Evolutionary conservation across 2,888 invertebrate genomes (phyloP), one percentile per base, ranked within the genome.

Genomic region (Lamellibrachia satsuma): DNA sequence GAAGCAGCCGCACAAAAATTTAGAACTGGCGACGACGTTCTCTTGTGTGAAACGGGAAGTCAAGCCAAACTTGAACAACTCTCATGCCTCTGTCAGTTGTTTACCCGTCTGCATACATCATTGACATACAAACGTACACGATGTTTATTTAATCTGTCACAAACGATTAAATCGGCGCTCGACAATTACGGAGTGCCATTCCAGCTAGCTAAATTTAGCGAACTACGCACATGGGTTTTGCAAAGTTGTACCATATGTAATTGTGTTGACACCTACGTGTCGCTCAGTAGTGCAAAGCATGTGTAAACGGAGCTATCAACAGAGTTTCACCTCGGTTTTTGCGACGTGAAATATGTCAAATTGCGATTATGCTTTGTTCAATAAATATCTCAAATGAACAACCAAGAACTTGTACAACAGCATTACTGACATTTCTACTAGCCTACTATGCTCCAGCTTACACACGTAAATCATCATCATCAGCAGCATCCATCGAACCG

Each of bases 101-200:
- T 75, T 75, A 75, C n/a, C 2, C 75, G 22, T 75, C 75, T 2
- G 22, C 15, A 22, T n/a, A 75, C 22, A n/a, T 75, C 75, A 15
- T 75, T 75, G 75, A 75, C 75, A 75, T 22, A 75, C 75, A 75
- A 75, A 75, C 57, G 22, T 75, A 75, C 75, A 75, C n/a, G 6
- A n/a, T 75, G 75, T 75, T 75, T 75, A 75, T 75, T 22, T 75
- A 22, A 75, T 75, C 75, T 75, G 75, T 75, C 75, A 75, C 75
- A 22, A 15, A 75, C 75, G 75, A 75, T 75, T 75, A 75, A 22
- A 2, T n/a, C 15, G 22, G 6, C 15, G 3, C 75, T 15, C n/a
- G 75, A 22, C 75, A n/a, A 22, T 22, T n/a, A 22, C 75, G 6
- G 75, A 75, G 22, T 55, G 55, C n/a, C 75, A n/a, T 22, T 22